These are phyloP conservation scores for Scylla paramamosain DNA, from an alignment of 1,140 invertebrate species.

Conservation along the genomic window DNA sequence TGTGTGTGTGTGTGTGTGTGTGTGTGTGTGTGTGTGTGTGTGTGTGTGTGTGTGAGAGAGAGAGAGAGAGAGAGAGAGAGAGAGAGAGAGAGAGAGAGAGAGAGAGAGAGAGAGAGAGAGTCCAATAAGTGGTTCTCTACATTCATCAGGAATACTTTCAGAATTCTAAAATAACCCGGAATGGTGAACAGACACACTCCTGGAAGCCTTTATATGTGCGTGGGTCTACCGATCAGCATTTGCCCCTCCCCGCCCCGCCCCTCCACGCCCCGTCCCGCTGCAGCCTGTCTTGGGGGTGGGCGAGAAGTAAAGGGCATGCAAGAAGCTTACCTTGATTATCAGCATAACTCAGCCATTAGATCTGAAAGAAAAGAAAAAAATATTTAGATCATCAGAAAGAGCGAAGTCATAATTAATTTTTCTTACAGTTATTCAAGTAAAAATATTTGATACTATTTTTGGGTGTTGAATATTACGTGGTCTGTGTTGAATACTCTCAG, in stretches of 20 bases:
- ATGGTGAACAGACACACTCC: too few relatives aligned
- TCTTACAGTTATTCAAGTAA: background rate
- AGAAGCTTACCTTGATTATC: conserved; percentile 56
- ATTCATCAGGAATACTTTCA: too few relatives aligned
- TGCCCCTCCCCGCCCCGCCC: background rate
- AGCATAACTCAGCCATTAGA: conserved; percentile 64
- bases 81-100: too few relatives aligned
- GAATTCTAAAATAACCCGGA: too few relatives aligned
- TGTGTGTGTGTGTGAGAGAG: too few relatives aligned
- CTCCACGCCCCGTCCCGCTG: background rate
- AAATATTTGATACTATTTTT: background rate
- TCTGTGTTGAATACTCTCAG: background rate
- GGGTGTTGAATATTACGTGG: background rate
- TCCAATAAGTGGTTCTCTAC: too few relatives aligned
- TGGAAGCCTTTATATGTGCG: background rate
- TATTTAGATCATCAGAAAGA: background rate
- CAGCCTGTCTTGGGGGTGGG: background rate
- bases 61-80: too few relatives aligned
- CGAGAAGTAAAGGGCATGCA: background rate
- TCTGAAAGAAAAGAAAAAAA: conserved; percentile 24
- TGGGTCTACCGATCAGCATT: background rate
- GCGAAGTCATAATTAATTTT: background rate
- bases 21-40: too few relatives aligned
- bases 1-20: too few relatives aligned
- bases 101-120: too few relatives aligned